Conservation (phyloP, 2,797 vertebrate genomes). For the Naso thynnoides region DNA sequence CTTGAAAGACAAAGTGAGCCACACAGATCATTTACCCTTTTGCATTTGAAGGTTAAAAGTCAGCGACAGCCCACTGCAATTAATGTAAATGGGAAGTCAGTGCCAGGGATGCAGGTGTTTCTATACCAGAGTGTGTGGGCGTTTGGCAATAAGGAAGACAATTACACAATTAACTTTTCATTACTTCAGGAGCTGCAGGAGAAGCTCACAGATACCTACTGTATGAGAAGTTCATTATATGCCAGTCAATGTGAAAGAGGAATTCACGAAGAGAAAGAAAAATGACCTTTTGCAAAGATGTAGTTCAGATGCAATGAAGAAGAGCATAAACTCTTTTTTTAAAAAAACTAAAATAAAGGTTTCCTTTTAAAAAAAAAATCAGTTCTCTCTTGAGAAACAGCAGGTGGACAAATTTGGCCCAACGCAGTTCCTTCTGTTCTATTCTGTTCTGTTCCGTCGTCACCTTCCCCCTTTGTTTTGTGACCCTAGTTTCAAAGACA, state of each 20-base stretch:
- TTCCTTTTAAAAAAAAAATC: background rate
- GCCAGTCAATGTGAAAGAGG: constrained; percentile 50
- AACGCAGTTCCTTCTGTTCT: background rate
- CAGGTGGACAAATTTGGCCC: background rate
- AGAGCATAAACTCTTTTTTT: background rate
- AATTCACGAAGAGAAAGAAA: constrained; percentile 27
- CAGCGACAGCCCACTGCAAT: constrained; percentile 22
- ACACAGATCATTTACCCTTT: constrained; percentile 31
- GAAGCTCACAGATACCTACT: constrained; percentile 65
- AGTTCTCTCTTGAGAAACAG: constrained; percentile 4
- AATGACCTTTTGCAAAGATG: constrained; percentile 33
- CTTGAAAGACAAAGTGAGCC: constrained; percentile 54
- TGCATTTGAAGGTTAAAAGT: constrained; percentile 42
- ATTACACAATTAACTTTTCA: constrained; percentile 81
- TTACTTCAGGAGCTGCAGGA: constrained; percentile 72
- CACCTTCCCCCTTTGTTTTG: constrained; percentile 24
- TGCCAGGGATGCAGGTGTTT: constrained; percentile 52
- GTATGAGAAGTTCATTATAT: constrained; percentile 74
- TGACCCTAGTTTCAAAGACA: constrained; percentile 93
- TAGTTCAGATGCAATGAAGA: constrained; percentile 25
- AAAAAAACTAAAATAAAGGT: background rate
- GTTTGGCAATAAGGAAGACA: constrained; percentile 66
- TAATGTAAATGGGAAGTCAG: constrained; percentile 53
- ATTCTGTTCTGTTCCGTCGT: constrained; percentile 8
- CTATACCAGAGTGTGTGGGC: constrained; percentile 57